These are phyloP conservation scores for Melinopterus prodromus DNA, from an alignment of 2,888 invertebrate genomes.

Conservation along the genomic window DNA sequence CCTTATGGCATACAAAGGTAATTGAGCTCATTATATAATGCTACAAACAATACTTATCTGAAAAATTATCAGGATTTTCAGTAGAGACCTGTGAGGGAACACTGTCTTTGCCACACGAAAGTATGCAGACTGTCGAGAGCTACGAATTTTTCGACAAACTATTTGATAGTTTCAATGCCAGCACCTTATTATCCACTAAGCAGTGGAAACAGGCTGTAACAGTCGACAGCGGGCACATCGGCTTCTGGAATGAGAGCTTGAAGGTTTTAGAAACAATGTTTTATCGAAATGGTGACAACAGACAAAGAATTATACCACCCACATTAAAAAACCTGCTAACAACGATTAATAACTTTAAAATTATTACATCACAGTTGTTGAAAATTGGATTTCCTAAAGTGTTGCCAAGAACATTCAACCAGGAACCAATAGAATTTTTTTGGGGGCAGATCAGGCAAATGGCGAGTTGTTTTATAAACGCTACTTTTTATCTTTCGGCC, in stretches of 20 bases:
- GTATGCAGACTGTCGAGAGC: not conserved
- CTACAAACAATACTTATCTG: too few species aligned
- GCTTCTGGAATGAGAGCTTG: not conserved
- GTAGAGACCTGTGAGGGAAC: not conserved
- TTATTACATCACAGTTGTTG: not conserved
- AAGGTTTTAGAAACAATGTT: not conserved
- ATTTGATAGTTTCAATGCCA: conserved; percentile 17
- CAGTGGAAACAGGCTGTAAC: not conserved
- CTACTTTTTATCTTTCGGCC: not conserved
- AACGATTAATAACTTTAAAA: not conserved
- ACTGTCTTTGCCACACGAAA: not conserved
- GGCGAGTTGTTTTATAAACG: not conserved
- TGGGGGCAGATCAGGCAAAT: not conserved
- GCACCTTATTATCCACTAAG: not conserved
- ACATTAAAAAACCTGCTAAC: not conserved
- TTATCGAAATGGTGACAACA: not conserved
- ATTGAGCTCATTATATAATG: not conserved
- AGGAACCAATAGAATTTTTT: conserved; percentile 10
- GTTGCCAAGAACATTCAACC: not conserved
- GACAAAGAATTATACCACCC: not conserved
- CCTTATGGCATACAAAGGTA: conserved; percentile 17
- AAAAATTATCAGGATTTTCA: not conserved
- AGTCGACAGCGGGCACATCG: not conserved
- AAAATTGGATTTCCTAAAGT: not conserved
- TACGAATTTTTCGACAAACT: conserved; percentile 1